Percentiles rank a stretch among this genome's conserved stretches.
phyloP scores from a whole-genome alignment of 2,888 invertebrate species.

The Timema cristinae region DNA sequence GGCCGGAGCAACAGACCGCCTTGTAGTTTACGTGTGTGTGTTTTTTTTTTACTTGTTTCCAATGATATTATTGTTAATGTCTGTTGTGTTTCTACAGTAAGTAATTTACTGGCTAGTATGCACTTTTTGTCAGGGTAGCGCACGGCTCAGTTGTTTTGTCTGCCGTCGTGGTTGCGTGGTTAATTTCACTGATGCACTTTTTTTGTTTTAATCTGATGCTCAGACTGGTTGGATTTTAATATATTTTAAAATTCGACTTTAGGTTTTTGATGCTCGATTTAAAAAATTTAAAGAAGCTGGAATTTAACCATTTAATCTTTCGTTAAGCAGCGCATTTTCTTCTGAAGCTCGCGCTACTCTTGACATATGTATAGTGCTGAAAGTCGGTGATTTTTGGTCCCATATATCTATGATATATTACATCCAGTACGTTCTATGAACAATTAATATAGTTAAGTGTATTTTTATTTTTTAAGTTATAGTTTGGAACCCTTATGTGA shows the following conservation, averaged over 20 bases:
- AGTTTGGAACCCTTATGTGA: no score
- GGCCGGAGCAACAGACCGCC: slow-evolving; percentile 1
- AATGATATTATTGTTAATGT: slow-evolving; percentile 23
- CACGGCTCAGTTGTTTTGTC: slow-evolving; percentile 34
- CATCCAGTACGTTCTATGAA: slow-evolving; percentile 93
- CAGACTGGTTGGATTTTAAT: slow-evolving; percentile 19
- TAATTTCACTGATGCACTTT: slow-evolving; percentile 19
- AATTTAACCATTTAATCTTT: background rate
- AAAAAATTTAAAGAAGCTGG: background rate
- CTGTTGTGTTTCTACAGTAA: slow-evolving; percentile 30
- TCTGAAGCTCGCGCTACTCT: slow-evolving; percentile 3
- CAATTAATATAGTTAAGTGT: slow-evolving; percentile 40
- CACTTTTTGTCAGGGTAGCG: slow-evolving; percentile 17
- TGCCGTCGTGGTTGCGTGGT: slow-evolving; percentile 33
- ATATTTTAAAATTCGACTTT: slow-evolving; percentile 17
- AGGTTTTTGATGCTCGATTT: slow-evolving; percentile 39
- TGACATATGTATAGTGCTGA: slow-evolving; percentile 29
- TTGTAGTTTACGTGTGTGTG: slow-evolving; percentile 7
- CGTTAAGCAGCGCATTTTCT: background rate
- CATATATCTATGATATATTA: slow-evolving; percentile 99
- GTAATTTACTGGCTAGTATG: slow-evolving; percentile 45
- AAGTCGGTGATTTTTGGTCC: slow-evolving; percentile 78
- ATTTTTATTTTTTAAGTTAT: no score
- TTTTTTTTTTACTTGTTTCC: background rate
- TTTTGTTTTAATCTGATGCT: slow-evolving; percentile 27